These are phyloP conservation scores for Colossoma macropomum DNA, from an alignment of 2,113 vertebrate genomes.

Conservation along the genomic window DNA sequence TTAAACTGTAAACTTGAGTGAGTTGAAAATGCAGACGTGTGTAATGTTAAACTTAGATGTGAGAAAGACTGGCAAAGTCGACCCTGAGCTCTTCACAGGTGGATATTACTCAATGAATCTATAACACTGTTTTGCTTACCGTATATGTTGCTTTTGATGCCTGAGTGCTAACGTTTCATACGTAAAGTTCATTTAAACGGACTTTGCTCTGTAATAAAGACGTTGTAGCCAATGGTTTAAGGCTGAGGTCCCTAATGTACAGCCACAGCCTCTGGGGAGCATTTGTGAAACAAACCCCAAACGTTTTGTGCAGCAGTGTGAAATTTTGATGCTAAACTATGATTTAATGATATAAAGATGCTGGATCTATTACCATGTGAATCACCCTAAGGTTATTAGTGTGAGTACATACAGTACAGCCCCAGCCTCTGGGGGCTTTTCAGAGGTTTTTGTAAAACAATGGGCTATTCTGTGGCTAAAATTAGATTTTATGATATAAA, in stretches of 20 bases:
- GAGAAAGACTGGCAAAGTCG: not conserved
- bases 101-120: not conserved
- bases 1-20: not conserved
- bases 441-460: too few relatives aligned
- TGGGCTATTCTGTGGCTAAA: too few relatives aligned
- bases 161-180: not conserved
- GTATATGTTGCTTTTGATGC: not conserved
- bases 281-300: not conserved
- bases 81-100: not conserved
- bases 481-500: not conserved
- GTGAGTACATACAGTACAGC: too few relatives aligned
- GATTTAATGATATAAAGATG: too few relatives aligned
- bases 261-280: too few relatives aligned
- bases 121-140: too few relatives aligned
- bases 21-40: not conserved
- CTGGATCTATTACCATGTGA: too few relatives aligned
- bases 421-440: too few relatives aligned
- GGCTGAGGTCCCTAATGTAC: not conserved
- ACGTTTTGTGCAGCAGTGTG: not conserved
- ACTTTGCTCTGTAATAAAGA: constrained; percentile 32
- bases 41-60: not conserved
- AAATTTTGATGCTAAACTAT: not conserved
- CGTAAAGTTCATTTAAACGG: not conserved
- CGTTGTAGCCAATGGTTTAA: constrained; percentile 27
- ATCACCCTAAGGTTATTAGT: too few relatives aligned